Evolutionary conservation across 2,888 invertebrate species (phyloP).

Genomic region (Lamellibrachia columna): DNA sequence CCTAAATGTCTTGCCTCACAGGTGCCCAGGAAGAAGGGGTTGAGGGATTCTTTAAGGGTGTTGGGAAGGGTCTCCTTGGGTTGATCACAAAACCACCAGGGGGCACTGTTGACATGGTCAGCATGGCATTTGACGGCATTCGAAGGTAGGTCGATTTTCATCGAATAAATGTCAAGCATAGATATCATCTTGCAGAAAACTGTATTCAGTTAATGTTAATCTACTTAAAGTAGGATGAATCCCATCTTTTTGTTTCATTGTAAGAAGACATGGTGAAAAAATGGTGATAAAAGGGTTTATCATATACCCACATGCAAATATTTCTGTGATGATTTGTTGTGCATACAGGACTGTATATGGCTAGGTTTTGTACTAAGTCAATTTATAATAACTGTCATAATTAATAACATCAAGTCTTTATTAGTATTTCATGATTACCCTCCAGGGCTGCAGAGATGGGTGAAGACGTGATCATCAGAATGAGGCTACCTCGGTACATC

Average conservation of each 20-base stretch:
- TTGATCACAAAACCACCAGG: conserved; percentile 73
- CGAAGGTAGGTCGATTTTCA: conserved; percentile 66
- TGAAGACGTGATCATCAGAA: conserved; percentile 73
- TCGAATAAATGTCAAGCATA: neutral
- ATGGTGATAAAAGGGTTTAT: neutral
- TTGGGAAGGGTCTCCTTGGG: conserved; percentile 76
- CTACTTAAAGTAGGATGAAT: neutral
- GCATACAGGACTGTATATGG: too few relatives aligned
- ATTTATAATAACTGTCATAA: neutral
- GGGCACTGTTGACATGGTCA: conserved; percentile 72
- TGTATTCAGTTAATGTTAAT: neutral
- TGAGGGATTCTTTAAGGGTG: conserved; percentile 76
- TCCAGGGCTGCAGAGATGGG: conserved; percentile 73
- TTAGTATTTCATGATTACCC: neutral
- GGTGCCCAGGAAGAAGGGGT: conserved; percentile 73
- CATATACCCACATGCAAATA: neutral
- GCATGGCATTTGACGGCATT: conserved; percentile 76
- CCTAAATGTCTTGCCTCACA: conserved; percentile 40
- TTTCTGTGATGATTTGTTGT: neutral
- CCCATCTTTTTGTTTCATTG: neutral
- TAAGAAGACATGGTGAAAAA: neutral
- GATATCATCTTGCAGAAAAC: neutral
- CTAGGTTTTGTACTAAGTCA: neutral
- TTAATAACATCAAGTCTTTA: neutral
- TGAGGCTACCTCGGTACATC: conserved; percentile 77